phyloP scores from a whole-genome alignment of 1,140 invertebrate species.

The Leptopilina clavipes region DNA sequence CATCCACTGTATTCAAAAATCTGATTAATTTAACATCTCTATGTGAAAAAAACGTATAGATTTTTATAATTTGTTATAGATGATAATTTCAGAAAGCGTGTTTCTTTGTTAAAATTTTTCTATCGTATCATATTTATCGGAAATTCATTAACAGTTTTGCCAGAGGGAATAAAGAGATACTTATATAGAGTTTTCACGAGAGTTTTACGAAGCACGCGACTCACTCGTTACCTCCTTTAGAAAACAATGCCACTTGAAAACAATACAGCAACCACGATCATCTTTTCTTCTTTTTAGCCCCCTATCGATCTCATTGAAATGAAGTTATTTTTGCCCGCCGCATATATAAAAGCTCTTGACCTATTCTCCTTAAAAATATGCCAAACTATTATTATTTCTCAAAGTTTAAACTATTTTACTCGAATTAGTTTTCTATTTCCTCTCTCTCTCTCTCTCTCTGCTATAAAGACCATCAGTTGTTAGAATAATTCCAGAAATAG shows the following conservation, averaged over 20 bases:
- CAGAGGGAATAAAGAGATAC: neutral
- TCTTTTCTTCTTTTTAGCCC: constrained; percentile 38
- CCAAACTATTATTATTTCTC: too few species aligned
- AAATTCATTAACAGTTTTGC: constrained; percentile 6
- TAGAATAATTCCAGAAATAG: too few species aligned
- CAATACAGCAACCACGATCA: constrained; percentile 53
- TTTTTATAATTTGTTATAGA: too few species aligned
- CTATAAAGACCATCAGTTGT: too few species aligned
- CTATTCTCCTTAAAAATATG: neutral
- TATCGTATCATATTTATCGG: constrained; percentile 37
- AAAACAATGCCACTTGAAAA: constrained; percentile 67
- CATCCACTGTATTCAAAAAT: too few species aligned
- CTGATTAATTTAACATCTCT: too few species aligned
- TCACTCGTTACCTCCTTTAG: constrained; percentile 62
- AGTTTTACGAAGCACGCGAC: constrained; percentile 62
- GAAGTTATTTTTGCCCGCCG: neutral
- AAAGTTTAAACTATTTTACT: too few species aligned
- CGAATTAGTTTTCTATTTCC: too few species aligned
- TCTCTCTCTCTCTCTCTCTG: too few species aligned
- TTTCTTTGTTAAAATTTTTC: too few species aligned
- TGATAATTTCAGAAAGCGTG: too few species aligned
- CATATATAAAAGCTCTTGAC: neutral
- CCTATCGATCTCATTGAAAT: constrained; percentile 9
- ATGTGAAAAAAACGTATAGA: too few species aligned
- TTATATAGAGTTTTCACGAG: constrained; percentile 47